Base-by-base conservation (phyloP, 2,113 vertebrate genomes). In the Tetraodon nigroviridis region DNA sequence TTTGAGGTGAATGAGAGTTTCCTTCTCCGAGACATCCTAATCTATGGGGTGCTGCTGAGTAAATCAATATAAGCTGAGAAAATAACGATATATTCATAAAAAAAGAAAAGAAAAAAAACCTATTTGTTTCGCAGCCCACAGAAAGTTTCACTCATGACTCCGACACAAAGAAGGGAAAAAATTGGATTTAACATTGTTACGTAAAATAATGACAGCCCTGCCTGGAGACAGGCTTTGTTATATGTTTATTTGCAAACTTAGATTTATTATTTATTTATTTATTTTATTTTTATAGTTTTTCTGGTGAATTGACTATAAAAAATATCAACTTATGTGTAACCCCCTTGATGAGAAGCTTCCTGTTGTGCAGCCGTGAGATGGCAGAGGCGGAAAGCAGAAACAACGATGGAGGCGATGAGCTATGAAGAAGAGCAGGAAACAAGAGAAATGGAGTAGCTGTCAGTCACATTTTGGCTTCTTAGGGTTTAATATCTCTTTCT, bases 401-500 rank as follows among this genome's bases (percentile, higher is more conserved):
- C 61, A 77, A 69, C 48, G 61, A 58, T 55, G 27, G 44, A 55
- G 60, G 58, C 76, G 76, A 73, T 64, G 69, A 76, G 72, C 68
- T 53, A 60, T 65, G 59, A 78, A 57, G 67, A 78, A 62, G 60
- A 81, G 65, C 63, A 82, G 73, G 79, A 70, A 83, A 81, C 73
- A 73, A 78, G 71, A 80, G 62, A 61, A 80, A 71, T 27, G 56
- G 65, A 67, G 64, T 53, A 75, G 67, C 80, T 86, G 82, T 82
- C 84, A 84, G 73, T 79, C 58, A 58, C 65, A 71, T 64, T 80
- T 58, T 56, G 55, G 42, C 40, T 74, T 82, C 67, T 69, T 57
- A 55, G 79, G 74, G 68, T 77, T 84, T 86, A 83, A 84, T 82
- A 78, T 83, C 78, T 80, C 68, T 78, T 77, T 83, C 73, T 58